A percentile compares a stretch with the other conserved stretches of the same genome.
phyloP scores from a whole-genome alignment of 2,888 invertebrate species.

The Drosophila atroscutellata region DNA sequence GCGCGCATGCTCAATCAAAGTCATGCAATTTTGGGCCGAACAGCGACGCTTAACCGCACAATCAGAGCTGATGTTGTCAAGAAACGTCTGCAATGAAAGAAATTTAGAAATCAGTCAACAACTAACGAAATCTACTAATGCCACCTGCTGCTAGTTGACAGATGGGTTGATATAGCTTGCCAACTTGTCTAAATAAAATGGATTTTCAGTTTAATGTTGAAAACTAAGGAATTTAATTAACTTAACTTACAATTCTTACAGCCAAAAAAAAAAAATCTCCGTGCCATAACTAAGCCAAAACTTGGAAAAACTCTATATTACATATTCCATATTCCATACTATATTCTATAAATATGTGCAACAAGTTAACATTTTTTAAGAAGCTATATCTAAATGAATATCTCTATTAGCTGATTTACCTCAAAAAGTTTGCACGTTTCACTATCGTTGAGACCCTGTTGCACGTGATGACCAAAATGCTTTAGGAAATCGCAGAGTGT shows the following conservation, averaged over 20 bases:
- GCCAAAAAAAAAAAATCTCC: background rate
- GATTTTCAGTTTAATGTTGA: background rate
- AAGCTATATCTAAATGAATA: background rate
- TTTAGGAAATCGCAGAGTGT: constrained; percentile 84
- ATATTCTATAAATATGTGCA: background rate
- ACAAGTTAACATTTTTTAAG: background rate
- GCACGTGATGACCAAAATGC: constrained; percentile 82
- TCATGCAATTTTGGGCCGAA: constrained; percentile 92
- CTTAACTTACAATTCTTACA: background rate
- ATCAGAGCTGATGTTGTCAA: constrained; percentile 84
- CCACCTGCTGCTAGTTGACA: constrained; percentile 12
- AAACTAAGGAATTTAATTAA: background rate
- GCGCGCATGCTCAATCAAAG: constrained; percentile 91
- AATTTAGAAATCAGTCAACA: constrained; percentile 43
- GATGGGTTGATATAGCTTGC: constrained; percentile 9
- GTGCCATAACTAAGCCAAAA: background rate
- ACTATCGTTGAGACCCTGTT: constrained; percentile 84
- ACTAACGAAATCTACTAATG: constrained; percentile 1
- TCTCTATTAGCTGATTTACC: constrained; percentile 59
- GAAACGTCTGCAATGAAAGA: constrained; percentile 78
- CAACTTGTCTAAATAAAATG: constrained; percentile 10
- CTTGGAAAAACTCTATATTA: background rate
- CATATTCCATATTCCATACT: background rate
- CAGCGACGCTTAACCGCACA: constrained; percentile 93
- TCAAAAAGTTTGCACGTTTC: constrained; percentile 84